Evolutionary conservation across 2,888 invertebrate species (phyloP).

Genomic region (Syrphus vitripennis): DNA sequence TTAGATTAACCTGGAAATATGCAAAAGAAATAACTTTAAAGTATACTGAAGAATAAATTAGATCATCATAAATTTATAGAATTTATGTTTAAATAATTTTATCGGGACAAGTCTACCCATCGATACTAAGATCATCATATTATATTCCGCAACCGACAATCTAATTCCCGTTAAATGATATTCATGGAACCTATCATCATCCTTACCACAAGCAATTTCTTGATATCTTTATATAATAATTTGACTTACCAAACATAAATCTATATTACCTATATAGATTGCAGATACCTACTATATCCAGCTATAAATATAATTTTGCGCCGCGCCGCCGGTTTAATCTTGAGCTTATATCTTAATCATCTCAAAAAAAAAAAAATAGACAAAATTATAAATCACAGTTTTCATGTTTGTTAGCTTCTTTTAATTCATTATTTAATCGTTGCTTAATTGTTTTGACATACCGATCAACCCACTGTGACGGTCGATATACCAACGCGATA

Average conservation of each 20-base stretch:
- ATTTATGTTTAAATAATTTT: too few species aligned
- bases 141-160: not conserved
- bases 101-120: not conserved
- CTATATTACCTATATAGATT: too few species aligned
- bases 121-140: not conserved
- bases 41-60: too few species aligned
- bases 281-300: too few species aligned
- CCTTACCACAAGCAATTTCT: not conserved
- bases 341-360: not conserved
- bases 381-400: not conserved
- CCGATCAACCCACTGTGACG: slow-evolving; percentile 27
- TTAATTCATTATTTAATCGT: slow-evolving; percentile 31
- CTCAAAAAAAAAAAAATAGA: not conserved
- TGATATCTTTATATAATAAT: not conserved
- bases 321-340: not conserved
- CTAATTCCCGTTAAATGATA: not conserved
- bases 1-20: not conserved
- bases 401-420: not conserved
- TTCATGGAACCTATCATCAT: not conserved
- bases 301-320: too few species aligned
- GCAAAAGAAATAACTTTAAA: not conserved
- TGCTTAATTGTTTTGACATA: slow-evolving; percentile 48
- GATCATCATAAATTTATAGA: too few species aligned
- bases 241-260: not conserved
- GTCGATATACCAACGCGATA: slow-evolving; percentile 36